Percentiles rank a stretch among this genome's conserved stretches.
Evolutionary conservation across 2,113 vertebrate genomes (phyloP).

Genomic region (Neolamprologus fasciatus): DNA sequence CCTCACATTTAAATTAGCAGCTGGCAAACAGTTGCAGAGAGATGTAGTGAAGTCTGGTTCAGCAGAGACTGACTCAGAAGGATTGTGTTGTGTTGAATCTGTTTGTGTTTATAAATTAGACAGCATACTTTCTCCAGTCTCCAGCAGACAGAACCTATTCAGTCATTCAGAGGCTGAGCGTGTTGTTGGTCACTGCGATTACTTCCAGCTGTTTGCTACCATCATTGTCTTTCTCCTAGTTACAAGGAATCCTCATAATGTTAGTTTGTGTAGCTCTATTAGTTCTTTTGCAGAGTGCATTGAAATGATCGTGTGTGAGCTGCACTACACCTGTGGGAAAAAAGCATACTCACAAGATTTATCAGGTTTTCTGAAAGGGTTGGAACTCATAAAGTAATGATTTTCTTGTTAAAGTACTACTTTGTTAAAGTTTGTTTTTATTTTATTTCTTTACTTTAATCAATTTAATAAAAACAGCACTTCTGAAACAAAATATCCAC

Average conservation of each 20-base stretch:
- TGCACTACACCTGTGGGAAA: not conserved
- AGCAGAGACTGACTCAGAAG: not conserved
- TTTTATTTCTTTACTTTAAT: not conserved
- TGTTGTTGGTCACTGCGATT: not conserved
- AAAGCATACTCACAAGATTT: not conserved
- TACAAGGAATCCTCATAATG: not conserved
- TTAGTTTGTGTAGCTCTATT: not conserved
- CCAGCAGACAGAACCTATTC: not conserved
- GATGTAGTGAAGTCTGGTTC: not conserved
- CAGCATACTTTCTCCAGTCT: not conserved
- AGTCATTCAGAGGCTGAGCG: not conserved
- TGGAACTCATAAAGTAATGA: not conserved
- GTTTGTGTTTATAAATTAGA: not conserved
- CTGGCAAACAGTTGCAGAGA: not conserved
- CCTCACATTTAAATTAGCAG: not conserved
- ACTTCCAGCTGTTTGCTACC: not conserved
- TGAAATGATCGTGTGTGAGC: not conserved
- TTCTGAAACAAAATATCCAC: not conserved
- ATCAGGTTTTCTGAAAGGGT: not conserved
- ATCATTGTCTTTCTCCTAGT: not conserved
- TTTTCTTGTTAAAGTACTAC: not conserved
- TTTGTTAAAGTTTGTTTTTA: not conserved
- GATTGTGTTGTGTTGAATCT: not conserved
- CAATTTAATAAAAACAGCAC: not conserved
- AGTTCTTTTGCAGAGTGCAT: not conserved